Evolutionary conservation across 2,113 vertebrate genomes (phyloP).

Genomic region (Passer domesticus): DNA sequence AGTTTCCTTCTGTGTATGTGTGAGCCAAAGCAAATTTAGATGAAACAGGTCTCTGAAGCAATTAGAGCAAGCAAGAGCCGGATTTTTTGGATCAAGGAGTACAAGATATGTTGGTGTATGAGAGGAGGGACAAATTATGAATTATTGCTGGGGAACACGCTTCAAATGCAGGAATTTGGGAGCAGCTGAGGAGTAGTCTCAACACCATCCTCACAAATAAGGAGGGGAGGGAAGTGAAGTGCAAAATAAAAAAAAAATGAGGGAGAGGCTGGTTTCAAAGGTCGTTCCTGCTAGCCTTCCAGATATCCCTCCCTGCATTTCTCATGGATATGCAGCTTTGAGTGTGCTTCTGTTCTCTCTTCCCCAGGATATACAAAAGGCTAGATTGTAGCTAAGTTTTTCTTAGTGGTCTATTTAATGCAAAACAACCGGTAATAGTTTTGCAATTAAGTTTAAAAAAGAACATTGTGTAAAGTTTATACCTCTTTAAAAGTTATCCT

Average conservation of each 20-base stretch:
- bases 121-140: not conserved
- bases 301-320: not conserved
- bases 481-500: not conserved
- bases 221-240: not conserved
- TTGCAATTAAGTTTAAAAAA: not conserved
- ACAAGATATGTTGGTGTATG: not conserved
- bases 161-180: not conserved
- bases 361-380: not conserved
- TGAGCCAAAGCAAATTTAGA: not conserved
- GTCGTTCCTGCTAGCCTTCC: not conserved
- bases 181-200: not conserved
- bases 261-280: not conserved
- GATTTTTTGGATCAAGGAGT: not conserved
- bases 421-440: not conserved
- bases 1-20: not conserved
- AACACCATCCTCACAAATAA: not conserved
- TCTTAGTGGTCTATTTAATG: not conserved
- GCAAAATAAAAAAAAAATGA: not conserved
- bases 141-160: not conserved
- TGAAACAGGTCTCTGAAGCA: not conserved
- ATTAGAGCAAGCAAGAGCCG: not conserved
- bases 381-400: not conserved
- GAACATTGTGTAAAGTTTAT: not conserved
- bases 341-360: not conserved
- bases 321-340: not conserved